phyloP scores from a whole-genome alignment of 1,140 invertebrate species.

The Drosophila guanche region DNA sequence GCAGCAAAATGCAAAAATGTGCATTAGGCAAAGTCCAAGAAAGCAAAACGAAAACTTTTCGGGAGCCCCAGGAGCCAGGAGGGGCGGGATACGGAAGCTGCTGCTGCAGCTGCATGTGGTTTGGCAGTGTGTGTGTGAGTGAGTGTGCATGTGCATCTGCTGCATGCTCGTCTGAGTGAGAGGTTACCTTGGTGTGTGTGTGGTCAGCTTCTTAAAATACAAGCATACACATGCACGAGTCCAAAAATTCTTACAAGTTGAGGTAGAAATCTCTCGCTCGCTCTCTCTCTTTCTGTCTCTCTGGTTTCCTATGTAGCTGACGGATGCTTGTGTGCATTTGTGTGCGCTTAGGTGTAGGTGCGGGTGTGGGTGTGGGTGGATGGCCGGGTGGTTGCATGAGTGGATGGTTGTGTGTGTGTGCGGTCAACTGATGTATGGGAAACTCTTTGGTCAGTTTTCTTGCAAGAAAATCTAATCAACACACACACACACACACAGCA shows the following conservation, averaged over 20 bases:
- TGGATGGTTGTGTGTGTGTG: slow-evolving; percentile 31
- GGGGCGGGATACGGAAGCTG: slow-evolving; percentile 38
- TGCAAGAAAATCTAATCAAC: slow-evolving; percentile 81
- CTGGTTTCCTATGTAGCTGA: background rate
- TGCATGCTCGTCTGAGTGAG: slow-evolving; percentile 37
- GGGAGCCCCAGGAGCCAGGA: slow-evolving; percentile 6
- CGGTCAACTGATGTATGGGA: slow-evolving; percentile 70
- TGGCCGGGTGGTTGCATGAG: slow-evolving; percentile 12
- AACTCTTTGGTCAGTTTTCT: slow-evolving; percentile 80
- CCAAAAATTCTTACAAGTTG: slow-evolving; percentile 71
- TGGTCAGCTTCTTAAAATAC: slow-evolving; percentile 75
- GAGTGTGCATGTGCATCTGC: slow-evolving; percentile 8
- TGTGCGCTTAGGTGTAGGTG: background rate
- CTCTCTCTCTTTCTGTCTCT: slow-evolving; percentile 13
- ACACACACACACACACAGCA: slow-evolving; percentile 62
- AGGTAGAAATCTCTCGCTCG: slow-evolving; percentile 53
- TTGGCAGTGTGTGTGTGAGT: slow-evolving; percentile 9
- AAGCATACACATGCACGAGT: slow-evolving; percentile 44
- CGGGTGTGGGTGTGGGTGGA: slow-evolving; percentile 9
- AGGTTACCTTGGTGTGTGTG: slow-evolving; percentile 24
- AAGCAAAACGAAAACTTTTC: slow-evolving; percentile 63
- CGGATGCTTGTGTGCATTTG: slow-evolving; percentile 4
- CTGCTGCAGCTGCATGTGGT: slow-evolving; percentile 64
- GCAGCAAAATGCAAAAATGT: slow-evolving; percentile 75
- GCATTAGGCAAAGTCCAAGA: slow-evolving; percentile 80